phyloP scores from a whole-genome alignment of 1,140 invertebrate genomes.

The Latrodectus geometricus region DNA sequence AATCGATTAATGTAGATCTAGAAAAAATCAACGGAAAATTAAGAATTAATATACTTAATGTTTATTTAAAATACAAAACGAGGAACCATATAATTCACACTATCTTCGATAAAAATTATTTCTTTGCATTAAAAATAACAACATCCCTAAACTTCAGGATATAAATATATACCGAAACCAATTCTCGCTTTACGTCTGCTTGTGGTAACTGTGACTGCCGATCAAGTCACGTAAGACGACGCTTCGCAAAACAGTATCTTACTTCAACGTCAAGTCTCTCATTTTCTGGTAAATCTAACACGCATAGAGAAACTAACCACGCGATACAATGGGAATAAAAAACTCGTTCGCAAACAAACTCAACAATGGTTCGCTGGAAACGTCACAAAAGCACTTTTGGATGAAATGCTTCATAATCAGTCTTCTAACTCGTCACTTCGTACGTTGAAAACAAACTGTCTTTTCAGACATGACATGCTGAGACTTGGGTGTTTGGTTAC shows the following conservation, averaged over 20 bases:
- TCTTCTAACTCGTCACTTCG: background rate
- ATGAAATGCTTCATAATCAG: background rate
- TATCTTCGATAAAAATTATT: too few relatives aligned
- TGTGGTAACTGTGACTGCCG: too few relatives aligned
- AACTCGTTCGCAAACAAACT: background rate
- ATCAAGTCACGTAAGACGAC: background rate
- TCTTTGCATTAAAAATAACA: too few relatives aligned
- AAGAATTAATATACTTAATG: too few relatives aligned
- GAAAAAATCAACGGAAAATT: too few relatives aligned
- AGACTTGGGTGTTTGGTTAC: background rate
- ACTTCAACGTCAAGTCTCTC: background rate
- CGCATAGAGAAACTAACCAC: background rate
- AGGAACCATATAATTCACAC: too few relatives aligned
- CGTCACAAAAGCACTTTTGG: background rate
- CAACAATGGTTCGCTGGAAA: background rate
- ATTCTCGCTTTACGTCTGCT: too few relatives aligned
- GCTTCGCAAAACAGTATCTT: background rate
- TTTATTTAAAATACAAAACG: too few relatives aligned
- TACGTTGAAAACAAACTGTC: background rate
- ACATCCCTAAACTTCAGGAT: too few relatives aligned
- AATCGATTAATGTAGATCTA: too few relatives aligned
- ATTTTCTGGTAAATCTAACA: slow-evolving; percentile 16
- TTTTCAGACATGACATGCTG: background rate
- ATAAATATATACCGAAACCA: too few relatives aligned
- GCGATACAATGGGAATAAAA: background rate